phyloP scores from a whole-genome alignment of 2,113 vertebrate species.

The Strix aluco region DNA sequence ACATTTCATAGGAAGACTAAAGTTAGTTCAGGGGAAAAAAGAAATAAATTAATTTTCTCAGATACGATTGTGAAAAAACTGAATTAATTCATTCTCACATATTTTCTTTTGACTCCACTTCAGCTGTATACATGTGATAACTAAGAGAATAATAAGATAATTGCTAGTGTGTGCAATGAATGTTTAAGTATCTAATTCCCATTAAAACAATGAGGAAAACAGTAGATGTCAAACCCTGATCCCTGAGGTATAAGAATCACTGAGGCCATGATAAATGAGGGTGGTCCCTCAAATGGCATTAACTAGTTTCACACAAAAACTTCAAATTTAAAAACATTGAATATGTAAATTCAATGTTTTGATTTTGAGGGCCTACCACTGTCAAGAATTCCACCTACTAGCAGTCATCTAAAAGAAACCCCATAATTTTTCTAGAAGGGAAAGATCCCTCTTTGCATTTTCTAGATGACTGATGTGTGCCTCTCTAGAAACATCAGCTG shows the following conservation, averaged over 20 bases:
- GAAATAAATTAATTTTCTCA: neutral
- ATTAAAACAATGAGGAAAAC: neutral
- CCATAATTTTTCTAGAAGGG: neutral
- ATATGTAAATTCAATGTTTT: neutral
- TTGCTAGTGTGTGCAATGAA: neutral
- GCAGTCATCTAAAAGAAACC: neutral
- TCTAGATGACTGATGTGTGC: neutral
- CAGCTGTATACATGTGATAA: neutral
- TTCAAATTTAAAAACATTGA: neutral
- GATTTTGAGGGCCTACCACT: neutral
- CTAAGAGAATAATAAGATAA: neutral
- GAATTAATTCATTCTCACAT: neutral
- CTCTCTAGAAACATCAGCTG: neutral
- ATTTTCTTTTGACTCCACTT: neutral
- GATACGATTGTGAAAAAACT: neutral
- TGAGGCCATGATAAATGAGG: neutral
- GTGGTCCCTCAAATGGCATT: neutral
- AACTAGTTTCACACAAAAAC: neutral
- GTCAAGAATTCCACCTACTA: neutral
- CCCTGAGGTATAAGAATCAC: neutral
- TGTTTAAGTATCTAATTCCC: neutral
- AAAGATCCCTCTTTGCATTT: neutral
- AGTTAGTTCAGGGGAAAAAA: neutral
- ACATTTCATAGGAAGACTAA: neutral
- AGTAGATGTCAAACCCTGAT: neutral